A percentile compares a stretch with the other conserved stretches of the same genome.
These are phyloP conservation scores for Agonopterix subpropinquella DNA, from an alignment of 2,888 invertebrate species.

Conservation along the genomic window DNA sequence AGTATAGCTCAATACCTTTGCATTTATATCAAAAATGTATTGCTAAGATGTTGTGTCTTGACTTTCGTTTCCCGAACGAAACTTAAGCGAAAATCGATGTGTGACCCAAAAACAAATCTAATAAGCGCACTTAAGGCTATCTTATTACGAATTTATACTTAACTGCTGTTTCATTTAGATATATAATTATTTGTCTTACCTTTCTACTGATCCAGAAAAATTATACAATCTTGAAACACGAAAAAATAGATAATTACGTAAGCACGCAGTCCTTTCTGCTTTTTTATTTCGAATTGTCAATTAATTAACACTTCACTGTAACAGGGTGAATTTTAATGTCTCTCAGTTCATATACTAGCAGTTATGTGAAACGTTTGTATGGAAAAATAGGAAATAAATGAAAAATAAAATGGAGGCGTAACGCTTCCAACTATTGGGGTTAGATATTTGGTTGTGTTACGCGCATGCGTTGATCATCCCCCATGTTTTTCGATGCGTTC, in stretches of 20 bases:
- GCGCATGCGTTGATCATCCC: constrained; percentile 48
- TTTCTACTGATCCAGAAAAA: constrained; percentile 15
- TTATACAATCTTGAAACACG: constrained; percentile 16
- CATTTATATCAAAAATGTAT: too few relatives aligned
- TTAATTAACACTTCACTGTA: constrained; percentile 18
- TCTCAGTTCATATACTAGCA: background rate
- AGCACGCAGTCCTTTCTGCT: constrained; percentile 15
- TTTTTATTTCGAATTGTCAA: background rate
- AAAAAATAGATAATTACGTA: constrained; percentile 39
- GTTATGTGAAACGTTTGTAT: constrained; percentile 18
- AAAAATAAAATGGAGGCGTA: constrained; percentile 62
- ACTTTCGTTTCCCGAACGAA: too few relatives aligned
- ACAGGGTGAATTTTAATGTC: constrained; percentile 8
- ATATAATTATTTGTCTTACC: constrained; percentile 17
- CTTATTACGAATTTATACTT: background rate
- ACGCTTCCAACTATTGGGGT: constrained; percentile 38
- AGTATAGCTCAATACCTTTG: too few relatives aligned
- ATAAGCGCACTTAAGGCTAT: background rate
- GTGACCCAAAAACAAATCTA: constrained; percentile 4
- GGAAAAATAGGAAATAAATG: constrained; percentile 38
- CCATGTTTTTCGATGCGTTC: constrained; percentile 31
- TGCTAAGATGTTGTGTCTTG: too few relatives aligned
- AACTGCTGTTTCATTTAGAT: too few relatives aligned
- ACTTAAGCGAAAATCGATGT: constrained; percentile 31
- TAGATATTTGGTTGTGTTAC: constrained; percentile 25